Conservation (phyloP, 1,140 invertebrate species). For the Pentalonia nigronervosa region DNA sequence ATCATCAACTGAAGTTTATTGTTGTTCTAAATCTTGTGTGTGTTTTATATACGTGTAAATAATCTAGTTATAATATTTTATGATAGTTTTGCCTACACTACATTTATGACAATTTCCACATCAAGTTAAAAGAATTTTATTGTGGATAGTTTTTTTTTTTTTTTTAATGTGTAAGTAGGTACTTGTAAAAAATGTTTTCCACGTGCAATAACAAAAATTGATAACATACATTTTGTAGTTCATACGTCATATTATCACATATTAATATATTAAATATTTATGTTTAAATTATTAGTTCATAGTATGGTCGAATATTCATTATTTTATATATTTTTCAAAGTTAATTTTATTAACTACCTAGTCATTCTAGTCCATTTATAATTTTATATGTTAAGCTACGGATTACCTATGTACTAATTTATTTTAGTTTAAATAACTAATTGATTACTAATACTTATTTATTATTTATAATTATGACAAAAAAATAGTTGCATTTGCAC, state of each 20-base stretch:
- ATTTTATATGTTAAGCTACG: background rate
- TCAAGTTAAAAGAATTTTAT: background rate
- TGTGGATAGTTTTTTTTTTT: background rate
- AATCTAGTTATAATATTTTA: background rate
- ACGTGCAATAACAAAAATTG: background rate
- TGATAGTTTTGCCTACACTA: background rate
- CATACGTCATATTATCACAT: background rate
- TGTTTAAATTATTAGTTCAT: background rate
- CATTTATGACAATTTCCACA: background rate
- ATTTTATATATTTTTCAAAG: background rate
- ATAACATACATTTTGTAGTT: background rate
- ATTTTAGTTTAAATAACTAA: background rate
- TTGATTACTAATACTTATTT: background rate
- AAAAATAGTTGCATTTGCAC: background rate
- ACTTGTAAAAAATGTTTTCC: too few relatives aligned
- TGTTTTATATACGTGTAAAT: background rate
- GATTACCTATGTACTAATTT: background rate
- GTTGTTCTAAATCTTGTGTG: background rate
- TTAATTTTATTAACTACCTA: too few relatives aligned
- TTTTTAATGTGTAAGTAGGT: background rate
- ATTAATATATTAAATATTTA: background rate
- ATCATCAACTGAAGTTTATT: background rate
- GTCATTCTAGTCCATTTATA: background rate
- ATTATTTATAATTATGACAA: background rate
- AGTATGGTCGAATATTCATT: background rate